Conservation (phyloP, 1,140 invertebrate species). For the Drepana arcuata region DNA sequence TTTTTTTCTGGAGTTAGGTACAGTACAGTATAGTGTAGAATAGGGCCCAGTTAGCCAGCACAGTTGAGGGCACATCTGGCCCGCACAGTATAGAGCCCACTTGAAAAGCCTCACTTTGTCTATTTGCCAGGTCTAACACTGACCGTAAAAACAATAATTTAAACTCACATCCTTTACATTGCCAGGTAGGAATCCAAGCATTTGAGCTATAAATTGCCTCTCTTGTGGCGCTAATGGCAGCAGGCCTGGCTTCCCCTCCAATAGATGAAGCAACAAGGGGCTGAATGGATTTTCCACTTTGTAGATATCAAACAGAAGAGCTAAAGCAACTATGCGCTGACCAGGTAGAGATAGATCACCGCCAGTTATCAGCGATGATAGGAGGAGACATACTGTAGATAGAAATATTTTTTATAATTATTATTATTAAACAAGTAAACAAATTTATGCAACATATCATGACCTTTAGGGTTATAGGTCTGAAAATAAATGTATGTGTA, state of each 20-base stretch:
- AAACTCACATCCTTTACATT: slow-evolving; percentile 62
- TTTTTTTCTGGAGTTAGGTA: no score
- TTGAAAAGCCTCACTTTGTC: no score
- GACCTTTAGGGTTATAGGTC: not conserved
- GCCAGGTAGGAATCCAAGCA: slow-evolving; percentile 50
- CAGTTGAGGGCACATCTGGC: no score
- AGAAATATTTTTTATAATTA: no score
- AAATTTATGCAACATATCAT: no score
- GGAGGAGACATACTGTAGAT: slow-evolving; percentile 59
- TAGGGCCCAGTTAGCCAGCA: no score
- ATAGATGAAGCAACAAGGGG: slow-evolving; percentile 53
- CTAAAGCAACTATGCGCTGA: slow-evolving; percentile 81
- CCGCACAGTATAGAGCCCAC: no score
- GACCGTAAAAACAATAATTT: slow-evolving; percentile 64
- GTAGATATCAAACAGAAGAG: slow-evolving; percentile 84
- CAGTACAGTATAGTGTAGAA: no score
- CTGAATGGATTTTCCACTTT: slow-evolving; percentile 73
- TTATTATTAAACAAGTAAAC: no score
- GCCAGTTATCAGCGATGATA: slow-evolving; percentile 59
- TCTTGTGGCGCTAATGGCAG: slow-evolving; percentile 54
- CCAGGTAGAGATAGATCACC: slow-evolving; percentile 63
- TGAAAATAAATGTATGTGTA: not conserved
- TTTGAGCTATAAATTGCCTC: slow-evolving; percentile 52
- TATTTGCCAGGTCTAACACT: slow-evolving; percentile 84
- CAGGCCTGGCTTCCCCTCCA: slow-evolving; percentile 58